Conservation (phyloP, 2,888 invertebrate genomes). For the Drosophila subsilvestris region DNA sequence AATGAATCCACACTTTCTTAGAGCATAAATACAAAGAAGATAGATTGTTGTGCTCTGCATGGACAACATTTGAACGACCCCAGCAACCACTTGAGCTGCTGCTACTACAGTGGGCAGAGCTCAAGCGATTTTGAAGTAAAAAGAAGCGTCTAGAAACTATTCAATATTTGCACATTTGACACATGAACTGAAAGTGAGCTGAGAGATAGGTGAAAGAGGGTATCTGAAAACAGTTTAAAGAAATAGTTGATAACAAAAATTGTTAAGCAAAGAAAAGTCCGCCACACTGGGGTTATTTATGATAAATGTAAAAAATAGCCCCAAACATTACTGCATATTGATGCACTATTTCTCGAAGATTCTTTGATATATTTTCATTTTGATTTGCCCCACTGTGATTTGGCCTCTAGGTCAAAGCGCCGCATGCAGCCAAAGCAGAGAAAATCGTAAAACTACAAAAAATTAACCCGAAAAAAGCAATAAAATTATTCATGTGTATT, state of each 20-base stretch:
- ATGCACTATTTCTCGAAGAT: no score
- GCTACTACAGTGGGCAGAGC: conserved; percentile 10
- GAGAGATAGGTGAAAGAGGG: rapidly evolving
- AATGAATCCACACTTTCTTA: not conserved
- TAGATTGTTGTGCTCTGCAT: conserved; percentile 39
- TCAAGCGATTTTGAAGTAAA: not conserved
- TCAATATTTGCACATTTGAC: not conserved
- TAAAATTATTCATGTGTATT: conserved; percentile 37
- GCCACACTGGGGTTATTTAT: no score
- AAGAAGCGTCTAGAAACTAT: not conserved
- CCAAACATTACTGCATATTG: no score
- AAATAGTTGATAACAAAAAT: not conserved
- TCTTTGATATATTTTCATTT: not conserved
- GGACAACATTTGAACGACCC: conserved; percentile 30
- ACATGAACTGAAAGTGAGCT: not conserved
- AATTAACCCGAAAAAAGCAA: conserved; percentile 33
- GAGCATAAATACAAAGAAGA: conserved; percentile 15
- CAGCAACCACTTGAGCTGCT: conserved; percentile 20
- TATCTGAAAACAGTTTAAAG: not conserved
- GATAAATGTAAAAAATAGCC: no score
- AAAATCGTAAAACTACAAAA: conserved; percentile 23
- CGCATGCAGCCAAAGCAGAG: conserved; percentile 31
- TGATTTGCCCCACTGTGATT: conserved; percentile 16
- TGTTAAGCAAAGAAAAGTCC: no score
- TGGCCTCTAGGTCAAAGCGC: conserved; percentile 48